Conservation (phyloP, 2,888 invertebrate species). For the Acanthosepion lycidas region DNA sequence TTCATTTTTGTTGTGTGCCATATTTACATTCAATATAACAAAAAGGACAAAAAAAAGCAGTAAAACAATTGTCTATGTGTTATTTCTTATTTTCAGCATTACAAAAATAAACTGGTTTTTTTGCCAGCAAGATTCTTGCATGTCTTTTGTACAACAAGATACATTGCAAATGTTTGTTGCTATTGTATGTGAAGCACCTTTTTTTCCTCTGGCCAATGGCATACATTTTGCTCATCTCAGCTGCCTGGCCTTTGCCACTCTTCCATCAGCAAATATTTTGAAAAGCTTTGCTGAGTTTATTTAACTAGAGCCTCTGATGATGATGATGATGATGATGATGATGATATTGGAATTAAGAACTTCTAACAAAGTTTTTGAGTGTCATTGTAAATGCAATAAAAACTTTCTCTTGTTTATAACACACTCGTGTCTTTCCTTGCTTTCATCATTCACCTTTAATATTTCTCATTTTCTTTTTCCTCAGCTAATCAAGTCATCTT, state of each 20-base stretch:
- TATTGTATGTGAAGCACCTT: neutral
- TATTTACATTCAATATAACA: neutral
- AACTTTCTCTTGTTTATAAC: slow-evolving; percentile 45
- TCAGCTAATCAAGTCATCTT: neutral
- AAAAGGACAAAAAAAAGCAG: neutral
- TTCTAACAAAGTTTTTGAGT: slow-evolving; percentile 43
- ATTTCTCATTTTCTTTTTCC: neutral
- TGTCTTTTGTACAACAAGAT: neutral
- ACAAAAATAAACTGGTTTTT: neutral
- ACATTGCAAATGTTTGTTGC: neutral
- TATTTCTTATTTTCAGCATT: neutral
- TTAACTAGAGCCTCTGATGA: neutral
- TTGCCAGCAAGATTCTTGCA: slow-evolving; percentile 33
- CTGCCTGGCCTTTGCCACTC: slow-evolving; percentile 8
- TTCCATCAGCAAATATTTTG: slow-evolving; percentile 17
- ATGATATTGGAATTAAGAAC: neutral
- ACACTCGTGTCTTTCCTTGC: neutral
- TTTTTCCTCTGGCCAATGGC: neutral
- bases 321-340: neutral
- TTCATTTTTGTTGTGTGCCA: neutral
- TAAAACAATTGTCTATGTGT: neutral
- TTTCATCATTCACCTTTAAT: neutral
- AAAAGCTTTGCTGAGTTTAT: slow-evolving; percentile 40
- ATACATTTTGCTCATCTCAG: neutral
- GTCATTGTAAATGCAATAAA: slow-evolving; percentile 46